Evolutionary conservation across 2,888 invertebrate genomes (phyloP).

Genomic region (Stenurella melanura): DNA sequence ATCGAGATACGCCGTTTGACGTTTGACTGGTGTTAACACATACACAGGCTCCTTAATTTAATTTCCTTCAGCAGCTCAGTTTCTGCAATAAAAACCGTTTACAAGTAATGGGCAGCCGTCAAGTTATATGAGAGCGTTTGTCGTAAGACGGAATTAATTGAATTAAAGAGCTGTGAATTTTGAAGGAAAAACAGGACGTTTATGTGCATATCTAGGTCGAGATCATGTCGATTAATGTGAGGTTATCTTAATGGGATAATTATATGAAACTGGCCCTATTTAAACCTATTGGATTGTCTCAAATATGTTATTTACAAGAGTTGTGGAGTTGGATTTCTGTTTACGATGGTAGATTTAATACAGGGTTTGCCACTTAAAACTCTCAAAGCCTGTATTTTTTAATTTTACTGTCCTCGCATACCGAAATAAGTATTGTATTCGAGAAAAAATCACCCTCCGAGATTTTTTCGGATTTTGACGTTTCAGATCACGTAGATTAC

Average conservation of each 20-base stretch:
- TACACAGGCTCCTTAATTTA: constrained; percentile 31
- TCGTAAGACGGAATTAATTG: constrained; percentile 16
- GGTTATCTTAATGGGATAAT: not conserved
- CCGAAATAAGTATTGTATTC: too few relatives aligned
- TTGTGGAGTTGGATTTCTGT: not conserved
- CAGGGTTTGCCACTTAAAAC: too few relatives aligned
- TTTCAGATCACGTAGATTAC: too few relatives aligned
- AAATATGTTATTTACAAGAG: not conserved
- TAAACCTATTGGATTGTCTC: not conserved
- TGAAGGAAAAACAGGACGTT: not conserved
- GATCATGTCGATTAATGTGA: not conserved
- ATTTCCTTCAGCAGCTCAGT: constrained; percentile 23
- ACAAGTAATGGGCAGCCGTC: constrained; percentile 34
- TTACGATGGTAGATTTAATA: too few relatives aligned
- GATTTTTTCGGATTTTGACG: too few relatives aligned
- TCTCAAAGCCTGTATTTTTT: too few relatives aligned
- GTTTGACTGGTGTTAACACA: constrained; percentile 31
- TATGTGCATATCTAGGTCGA: not conserved
- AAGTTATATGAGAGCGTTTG: constrained; percentile 11
- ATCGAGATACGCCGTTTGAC: constrained; percentile 17
- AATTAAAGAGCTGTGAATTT: constrained; percentile 16
- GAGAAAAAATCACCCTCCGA: too few relatives aligned
- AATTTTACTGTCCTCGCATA: too few relatives aligned
- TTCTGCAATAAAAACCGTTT: constrained; percentile 31
- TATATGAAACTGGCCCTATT: not conserved